Evolutionary conservation across 2,797 vertebrate genomes (phyloP).

Genomic region (Pseudochirops corinnae): DNA sequence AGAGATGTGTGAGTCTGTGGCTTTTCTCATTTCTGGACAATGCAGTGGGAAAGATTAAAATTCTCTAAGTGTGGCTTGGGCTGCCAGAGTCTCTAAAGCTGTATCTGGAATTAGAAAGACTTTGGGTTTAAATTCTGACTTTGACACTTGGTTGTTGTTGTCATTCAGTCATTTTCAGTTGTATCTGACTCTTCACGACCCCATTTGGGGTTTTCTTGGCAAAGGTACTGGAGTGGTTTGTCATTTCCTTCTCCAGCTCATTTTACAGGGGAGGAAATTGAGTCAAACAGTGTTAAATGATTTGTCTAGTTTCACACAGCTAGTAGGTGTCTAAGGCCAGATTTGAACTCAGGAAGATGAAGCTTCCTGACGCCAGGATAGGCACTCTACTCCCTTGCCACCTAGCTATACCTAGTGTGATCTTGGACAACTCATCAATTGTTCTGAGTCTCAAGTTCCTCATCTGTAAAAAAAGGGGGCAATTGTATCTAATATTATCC

Average conservation of each 20-base stretch:
- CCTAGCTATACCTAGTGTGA: not conserved
- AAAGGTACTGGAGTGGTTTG: not conserved
- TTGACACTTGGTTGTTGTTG: not conserved
- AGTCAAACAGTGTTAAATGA: not conserved
- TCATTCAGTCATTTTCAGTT: not conserved
- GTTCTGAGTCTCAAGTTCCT: not conserved
- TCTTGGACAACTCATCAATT: not conserved
- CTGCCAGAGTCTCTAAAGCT: not conserved
- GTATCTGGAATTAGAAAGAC: not conserved
- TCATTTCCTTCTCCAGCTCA: not conserved
- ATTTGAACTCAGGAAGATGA: not conserved
- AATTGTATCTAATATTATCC: not conserved
- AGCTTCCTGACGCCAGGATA: not conserved
- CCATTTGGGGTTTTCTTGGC: not conserved
- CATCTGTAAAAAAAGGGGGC: not conserved
- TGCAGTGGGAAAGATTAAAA: not conserved
- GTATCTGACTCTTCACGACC: not conserved
- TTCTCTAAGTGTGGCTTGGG: conserved; percentile 35
- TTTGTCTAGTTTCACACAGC: not conserved
- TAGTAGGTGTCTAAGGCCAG: not conserved
- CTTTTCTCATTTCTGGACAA: not conserved
- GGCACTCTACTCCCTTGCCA: not conserved
- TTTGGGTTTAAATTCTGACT: not conserved
- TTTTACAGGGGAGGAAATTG: not conserved
- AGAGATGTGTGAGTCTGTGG: not conserved